Conservation (phyloP, 2,797 vertebrate species). For the Babyrousa celebensis region DNA sequence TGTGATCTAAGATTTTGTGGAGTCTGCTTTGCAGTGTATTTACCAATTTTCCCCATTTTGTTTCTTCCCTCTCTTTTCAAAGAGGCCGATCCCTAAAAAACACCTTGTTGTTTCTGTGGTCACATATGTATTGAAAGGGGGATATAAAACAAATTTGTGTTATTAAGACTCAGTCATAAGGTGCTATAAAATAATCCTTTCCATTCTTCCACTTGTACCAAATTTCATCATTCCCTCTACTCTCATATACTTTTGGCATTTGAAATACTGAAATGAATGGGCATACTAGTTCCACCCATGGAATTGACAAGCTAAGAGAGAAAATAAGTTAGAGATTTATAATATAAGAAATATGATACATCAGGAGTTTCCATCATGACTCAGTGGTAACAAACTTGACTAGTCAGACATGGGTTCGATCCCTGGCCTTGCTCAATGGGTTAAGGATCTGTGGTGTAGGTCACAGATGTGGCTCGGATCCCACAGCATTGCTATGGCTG, state of each 20-base stretch:
- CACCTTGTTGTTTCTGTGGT: neutral
- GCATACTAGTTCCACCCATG: neutral
- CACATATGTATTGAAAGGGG: neutral
- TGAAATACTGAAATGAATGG: neutral
- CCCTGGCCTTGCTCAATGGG: too few species aligned
- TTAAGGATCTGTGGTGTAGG: too few species aligned
- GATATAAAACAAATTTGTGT: neutral
- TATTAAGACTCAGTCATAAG: neutral
- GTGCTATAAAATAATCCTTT: neutral
- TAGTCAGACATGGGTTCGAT: too few species aligned
- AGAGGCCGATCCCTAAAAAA: neutral
- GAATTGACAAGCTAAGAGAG: neutral
- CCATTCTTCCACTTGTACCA: neutral
- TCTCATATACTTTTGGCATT: neutral
- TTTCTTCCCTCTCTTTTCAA: neutral
- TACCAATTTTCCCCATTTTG: neutral
- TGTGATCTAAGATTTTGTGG: neutral
- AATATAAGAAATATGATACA: neutral
- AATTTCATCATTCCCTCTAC: neutral
- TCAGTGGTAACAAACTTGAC: too few species aligned
- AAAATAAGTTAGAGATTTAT: neutral
- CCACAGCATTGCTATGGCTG: too few species aligned
- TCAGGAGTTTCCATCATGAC: too few species aligned
- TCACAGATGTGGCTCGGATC: too few species aligned
- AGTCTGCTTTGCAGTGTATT: neutral